Percentiles rank a stretch among this genome's conserved stretches.
These are phyloP conservation scores for Serrognathus titanus DNA, from an alignment of 2,888 invertebrate species.

Conservation along the genomic window DNA sequence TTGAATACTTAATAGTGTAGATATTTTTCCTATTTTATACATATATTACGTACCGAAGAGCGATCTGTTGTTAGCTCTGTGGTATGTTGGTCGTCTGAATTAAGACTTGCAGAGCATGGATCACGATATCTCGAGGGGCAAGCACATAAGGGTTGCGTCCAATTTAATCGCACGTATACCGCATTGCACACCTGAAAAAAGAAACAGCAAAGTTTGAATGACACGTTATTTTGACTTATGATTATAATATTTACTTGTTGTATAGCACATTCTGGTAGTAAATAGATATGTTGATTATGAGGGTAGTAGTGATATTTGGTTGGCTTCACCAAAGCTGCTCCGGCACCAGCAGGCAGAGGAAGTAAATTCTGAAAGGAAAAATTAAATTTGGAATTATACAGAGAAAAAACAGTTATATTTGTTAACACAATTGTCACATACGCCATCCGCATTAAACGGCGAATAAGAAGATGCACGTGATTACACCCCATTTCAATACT, in stretches of 20 bases:
- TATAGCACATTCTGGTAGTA: constrained; percentile 89
- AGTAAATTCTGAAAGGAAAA: constrained; percentile 61
- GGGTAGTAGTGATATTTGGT: constrained; percentile 93
- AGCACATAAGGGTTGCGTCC: constrained; percentile 89
- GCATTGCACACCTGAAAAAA: constrained; percentile 80
- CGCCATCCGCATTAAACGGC: no score
- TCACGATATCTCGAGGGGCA: constrained; percentile 85
- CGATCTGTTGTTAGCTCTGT: constrained; percentile 84
- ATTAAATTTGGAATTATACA: neutral
- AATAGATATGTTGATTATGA: constrained; percentile 88
- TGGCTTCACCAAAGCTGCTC: constrained; percentile 70
- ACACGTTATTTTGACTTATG: neutral
- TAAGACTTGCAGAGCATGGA: constrained; percentile 86
- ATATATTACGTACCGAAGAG: neutral
- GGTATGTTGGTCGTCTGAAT: constrained; percentile 88
- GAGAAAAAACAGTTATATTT: no score
- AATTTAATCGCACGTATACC: constrained; percentile 86
- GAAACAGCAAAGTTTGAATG: neutral
- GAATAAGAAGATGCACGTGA: no score
- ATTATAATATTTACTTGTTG: constrained; percentile 64
- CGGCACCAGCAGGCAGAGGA: constrained; percentile 64
- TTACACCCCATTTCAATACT: no score
- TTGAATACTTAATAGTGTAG: neutral
- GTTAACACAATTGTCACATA: no score
- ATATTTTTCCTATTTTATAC: neutral